A percentile compares a stretch with the other conserved stretches of the same genome.
phyloP scores from a whole-genome alignment of 1,140 invertebrate species.

The Cotesia typhae region DNA sequence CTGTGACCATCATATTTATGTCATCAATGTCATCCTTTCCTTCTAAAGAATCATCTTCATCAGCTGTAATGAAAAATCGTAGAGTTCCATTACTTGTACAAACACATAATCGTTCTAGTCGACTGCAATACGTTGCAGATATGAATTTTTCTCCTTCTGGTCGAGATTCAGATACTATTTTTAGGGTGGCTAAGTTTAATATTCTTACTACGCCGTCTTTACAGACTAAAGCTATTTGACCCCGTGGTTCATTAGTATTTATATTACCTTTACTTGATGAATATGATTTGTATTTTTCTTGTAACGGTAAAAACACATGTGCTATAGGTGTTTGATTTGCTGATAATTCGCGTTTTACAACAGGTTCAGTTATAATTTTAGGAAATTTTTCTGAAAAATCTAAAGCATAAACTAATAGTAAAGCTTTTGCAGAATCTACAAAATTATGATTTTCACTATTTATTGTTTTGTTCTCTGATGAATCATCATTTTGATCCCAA shows the following conservation, averaged over 20 bases:
- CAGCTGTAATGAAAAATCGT: conserved; percentile 82
- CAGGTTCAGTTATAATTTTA: conserved; percentile 70
- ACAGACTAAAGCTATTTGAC: conserved; percentile 70
- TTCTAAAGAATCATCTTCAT: conserved; percentile 73
- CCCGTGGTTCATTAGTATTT: conserved; percentile 46
- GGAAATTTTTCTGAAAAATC: conserved; percentile 68
- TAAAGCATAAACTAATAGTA: conserved; percentile 69
- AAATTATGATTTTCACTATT: conserved; percentile 54
- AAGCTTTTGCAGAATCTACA: conserved; percentile 45
- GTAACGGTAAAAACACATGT: conserved; percentile 72
- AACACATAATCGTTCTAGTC: conserved; percentile 84
- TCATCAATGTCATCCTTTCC: conserved; percentile 76
- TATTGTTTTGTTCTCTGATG: conserved; percentile 47
- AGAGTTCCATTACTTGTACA: conserved; percentile 81
- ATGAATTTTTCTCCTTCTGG: conserved; percentile 76
- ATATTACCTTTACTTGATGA: conserved; percentile 24
- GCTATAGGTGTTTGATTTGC: conserved; percentile 73
- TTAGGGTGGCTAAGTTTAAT: conserved; percentile 72
- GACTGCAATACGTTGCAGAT: conserved; percentile 80
- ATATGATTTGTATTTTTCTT: conserved; percentile 54
- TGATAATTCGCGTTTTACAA: conserved; percentile 71
- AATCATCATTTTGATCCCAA: conserved; percentile 61
- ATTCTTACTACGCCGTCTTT: conserved; percentile 76
- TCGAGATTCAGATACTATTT: conserved; percentile 71
- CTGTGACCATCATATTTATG: conserved; percentile 61